Evolutionary conservation across 1,140 invertebrate species (phyloP).

Genomic region (Linepithema humile): DNA sequence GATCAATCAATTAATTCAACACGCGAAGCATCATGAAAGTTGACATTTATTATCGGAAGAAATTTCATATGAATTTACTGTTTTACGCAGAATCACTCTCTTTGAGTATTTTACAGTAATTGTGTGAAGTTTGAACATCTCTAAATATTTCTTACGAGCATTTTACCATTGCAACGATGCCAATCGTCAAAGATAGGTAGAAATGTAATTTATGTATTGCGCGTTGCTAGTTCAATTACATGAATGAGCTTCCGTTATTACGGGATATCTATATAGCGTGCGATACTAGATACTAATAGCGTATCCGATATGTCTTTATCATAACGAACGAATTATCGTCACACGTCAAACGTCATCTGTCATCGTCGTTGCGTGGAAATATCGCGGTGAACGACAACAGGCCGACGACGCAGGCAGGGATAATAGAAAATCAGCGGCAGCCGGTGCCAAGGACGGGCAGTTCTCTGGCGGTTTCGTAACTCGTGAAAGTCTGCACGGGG

Average conservation of each 20-base stretch:
- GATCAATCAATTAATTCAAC: not conserved
- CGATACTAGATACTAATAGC: no score
- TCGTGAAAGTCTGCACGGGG: constrained; percentile 84
- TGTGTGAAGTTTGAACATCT: no score
- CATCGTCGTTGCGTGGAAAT: constrained; percentile 28
- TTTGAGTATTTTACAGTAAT: no score
- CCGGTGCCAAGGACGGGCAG: constrained; percentile 84
- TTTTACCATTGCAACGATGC: no score
- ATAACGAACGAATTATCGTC: not conserved
- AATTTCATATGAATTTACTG: no score
- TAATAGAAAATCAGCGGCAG: constrained; percentile 83
- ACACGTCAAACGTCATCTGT: constrained; percentile 2
- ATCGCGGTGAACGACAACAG: constrained; percentile 20
- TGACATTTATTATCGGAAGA: not conserved
- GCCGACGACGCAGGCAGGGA: constrained; percentile 69
- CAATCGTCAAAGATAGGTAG: no score
- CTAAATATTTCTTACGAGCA: no score
- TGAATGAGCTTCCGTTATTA: no score
- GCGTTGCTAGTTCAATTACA: no score
- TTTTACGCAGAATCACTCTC: no score
- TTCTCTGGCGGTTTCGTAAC: constrained; percentile 83
- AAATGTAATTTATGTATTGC: no score
- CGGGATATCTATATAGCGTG: no score
- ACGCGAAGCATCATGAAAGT: not conserved
- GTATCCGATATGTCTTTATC: not conserved